Base-by-base conservation (phyloP, 2,797 vertebrate genomes). In the Spea hammondii region DNA sequence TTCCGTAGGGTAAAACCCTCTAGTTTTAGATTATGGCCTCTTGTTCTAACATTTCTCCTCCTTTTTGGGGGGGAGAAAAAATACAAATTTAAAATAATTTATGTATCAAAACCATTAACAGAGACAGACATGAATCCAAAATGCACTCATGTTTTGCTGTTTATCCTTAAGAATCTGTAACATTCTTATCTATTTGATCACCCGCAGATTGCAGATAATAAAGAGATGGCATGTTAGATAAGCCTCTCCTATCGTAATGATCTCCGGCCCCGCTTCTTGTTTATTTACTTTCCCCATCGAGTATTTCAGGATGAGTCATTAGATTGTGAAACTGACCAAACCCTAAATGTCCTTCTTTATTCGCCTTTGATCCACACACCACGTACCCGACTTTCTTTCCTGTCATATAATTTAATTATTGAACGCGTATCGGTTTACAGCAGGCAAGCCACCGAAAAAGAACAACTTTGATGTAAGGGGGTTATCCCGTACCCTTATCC, bases 171-270 rank as follows among this genome's bases (percentile, higher is more conserved):
- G 62, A 67, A 45, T 66, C 11, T 78, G 62, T 68, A n/a, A 60
- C 64, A 17, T 54, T 79, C 55, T 53, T 68, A 79, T 79, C 77
- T 79, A 4, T 74, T 66, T 68, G 64, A 74, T 74, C 64, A 68
- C 6, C 14, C 12, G 14, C 10, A 49, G 4, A 66, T 77, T 55
- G 68, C 8, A 65, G 73, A 72, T 54, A 59, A 60, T 67, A 11
- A 54, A 70, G 47, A 76, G 79, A 80, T 80, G 32, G 60, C 6
- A 45, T 6, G 48, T 66, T 48, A 71, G 79, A 80, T 80, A 80
- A 80, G 45, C 1, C 51, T 50, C 53, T 73, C 53, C 44, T 67
- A 72, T 79, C 51, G 65, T 55, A 60, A 72, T 78, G 10, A 51
- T 50, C 69, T 77, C 55, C 32, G 4, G 50, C 4, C 7, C 44